phyloP scores from a whole-genome alignment of 2,797 vertebrate species.

The Siniperca undulata region DNA sequence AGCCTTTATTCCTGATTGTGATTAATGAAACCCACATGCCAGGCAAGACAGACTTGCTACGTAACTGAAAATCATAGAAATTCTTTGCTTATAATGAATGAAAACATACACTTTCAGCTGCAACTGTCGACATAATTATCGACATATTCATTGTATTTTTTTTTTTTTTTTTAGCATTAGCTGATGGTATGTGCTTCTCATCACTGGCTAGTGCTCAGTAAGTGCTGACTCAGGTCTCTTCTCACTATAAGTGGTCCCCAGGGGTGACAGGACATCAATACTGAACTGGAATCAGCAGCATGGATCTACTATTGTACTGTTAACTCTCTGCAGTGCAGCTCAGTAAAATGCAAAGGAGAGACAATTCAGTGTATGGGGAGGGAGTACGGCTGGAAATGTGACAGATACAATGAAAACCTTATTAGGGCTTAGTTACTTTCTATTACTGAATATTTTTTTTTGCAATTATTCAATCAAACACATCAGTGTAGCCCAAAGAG shows the following conservation, averaged over 20 bases:
- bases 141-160: conserved; percentile 13
- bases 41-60: background rate
- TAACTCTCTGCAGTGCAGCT: conserved; percentile 65
- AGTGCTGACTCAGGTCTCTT: conserved; percentile 79
- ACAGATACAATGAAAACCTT: background rate
- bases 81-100: background rate
- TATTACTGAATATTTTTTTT: background rate
- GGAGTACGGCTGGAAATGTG: conserved; percentile 12
- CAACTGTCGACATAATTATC: conserved; percentile 14
- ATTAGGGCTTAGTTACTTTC: background rate
- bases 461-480: background rate
- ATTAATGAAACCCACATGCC: background rate
- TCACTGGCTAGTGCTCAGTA: conserved; percentile 57
- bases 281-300: conserved; percentile 75
- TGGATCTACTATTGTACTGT: conserved; percentile 60
- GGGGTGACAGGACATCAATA: conserved; percentile 81
- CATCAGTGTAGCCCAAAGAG: background rate
- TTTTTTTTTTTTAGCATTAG: conserved; percentile 43
- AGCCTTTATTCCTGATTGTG: background rate
- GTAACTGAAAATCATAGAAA: background rate
- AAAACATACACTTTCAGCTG: conserved; percentile 6
- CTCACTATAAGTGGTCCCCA: conserved; percentile 69
- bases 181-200: conserved; percentile 63
- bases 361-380: conserved; percentile 5
- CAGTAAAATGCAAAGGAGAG: conserved; percentile 34